Base-by-base conservation (phyloP, 2,888 invertebrate genomes). In the Drosophila falleni region DNA sequence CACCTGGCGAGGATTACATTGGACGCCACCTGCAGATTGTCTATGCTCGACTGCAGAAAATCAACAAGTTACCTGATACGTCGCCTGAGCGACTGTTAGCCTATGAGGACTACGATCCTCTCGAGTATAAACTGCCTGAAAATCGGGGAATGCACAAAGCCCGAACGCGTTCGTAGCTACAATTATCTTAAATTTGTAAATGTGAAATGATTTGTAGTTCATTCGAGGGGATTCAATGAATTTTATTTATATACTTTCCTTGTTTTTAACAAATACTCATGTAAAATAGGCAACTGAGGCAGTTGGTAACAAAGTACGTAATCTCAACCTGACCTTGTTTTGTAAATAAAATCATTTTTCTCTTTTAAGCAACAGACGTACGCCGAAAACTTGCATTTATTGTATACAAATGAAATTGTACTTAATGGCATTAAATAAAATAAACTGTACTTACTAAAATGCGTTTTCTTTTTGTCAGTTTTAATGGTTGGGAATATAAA, bases 1-100 rank as follows among this genome's bases (percentile, higher is more conserved):
- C 98, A 0, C 98, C 98, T 0, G 94, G 95, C 68, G 98, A 98
- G 92, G 97, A 97, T 84, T 99, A 99, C 93, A 97, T 99, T 44
- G 94, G 96, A 61, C 95, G 97, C 15, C 99, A 99, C 91, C 94
- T 99, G 42, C 95, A 96, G 78, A 98, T 98, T 58, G 98, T 99
- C 71, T 73, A 91, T 41, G 71, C 90, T 76, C 79, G 91, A 67
- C 71, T 92, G 86, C 78, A 90, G 76, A 87, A 90, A 85, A 85
- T 92, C 53, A 79, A 87, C 76, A 90, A 91, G 81, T 79, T 90
- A 84, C 90, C 92, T 80, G 91, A 92, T 63, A 74, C 87, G 69
- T 81, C 90, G 65, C 74, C 79, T 47, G 92, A 93, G 73, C 92
- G 92, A 66, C 87, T 88, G 62, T 73, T 90, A 41, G 93, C 92